Conservation (phyloP, 1,140 invertebrate genomes). For the Chironomus tepperi region DNA sequence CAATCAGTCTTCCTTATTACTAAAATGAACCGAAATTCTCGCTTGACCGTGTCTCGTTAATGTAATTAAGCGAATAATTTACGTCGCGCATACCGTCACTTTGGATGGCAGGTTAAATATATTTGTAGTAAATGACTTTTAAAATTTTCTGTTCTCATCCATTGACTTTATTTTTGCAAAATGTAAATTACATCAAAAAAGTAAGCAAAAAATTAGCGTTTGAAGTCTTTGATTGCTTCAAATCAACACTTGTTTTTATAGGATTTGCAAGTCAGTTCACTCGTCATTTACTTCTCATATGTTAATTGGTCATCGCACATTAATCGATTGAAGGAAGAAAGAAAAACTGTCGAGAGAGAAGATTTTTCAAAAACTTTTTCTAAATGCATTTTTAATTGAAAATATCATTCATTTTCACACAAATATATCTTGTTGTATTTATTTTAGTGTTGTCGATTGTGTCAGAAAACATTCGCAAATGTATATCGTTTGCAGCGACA, state of each 20-base stretch:
- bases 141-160: no score
- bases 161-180: no score
- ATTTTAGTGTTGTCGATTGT: conserved; percentile 88
- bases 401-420: no score
- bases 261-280: neutral
- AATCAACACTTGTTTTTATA: neutral
- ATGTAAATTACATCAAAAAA: no score
- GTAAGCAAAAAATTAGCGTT: neutral
- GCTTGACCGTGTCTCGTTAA: neutral
- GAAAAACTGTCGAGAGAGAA: no score
- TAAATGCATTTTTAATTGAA: neutral
- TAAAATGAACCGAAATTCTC: conserved; percentile 3
- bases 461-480: conserved; percentile 94
- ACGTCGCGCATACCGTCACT: conserved; percentile 9
- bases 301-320: conserved; percentile 11
- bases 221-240: conserved; percentile 18
- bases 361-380: neutral
- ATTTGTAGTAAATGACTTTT: no score
- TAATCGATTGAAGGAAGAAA: neutral
- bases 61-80: conserved; percentile 22
- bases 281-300: neutral
- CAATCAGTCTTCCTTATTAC: neutral
- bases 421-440: conserved; percentile 25
- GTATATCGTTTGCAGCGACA: conserved; percentile 92
- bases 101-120: no score